Evolutionary conservation across 2,888 invertebrate genomes (phyloP).

Genomic region (Brassicogethes aeneus): DNA sequence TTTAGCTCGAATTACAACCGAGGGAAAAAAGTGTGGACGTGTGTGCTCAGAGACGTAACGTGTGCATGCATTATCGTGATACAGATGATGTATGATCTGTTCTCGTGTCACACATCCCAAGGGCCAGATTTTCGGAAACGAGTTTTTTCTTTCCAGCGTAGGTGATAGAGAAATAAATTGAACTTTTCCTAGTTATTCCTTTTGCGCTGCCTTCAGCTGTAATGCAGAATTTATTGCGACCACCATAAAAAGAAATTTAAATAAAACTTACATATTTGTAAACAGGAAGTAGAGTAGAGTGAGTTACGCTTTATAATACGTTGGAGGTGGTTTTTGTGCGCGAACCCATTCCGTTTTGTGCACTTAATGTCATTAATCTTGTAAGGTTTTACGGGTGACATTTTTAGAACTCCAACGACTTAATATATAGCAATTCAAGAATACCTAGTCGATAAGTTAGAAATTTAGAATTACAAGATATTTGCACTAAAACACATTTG

Average conservation of each 20-base stretch:
- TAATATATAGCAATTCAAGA: too few relatives aligned
- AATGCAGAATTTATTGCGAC: slow-evolving; percentile 5
- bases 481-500: too few relatives aligned
- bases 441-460: too few relatives aligned
- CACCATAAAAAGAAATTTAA: slow-evolving; percentile 3
- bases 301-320: neutral
- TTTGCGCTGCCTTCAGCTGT: slow-evolving; percentile 2
- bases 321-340: too few relatives aligned
- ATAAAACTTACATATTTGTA: neutral
- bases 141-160: slow-evolving; percentile 25
- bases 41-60: slow-evolving; percentile 11
- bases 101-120: slow-evolving; percentile 24
- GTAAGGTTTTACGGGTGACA: too few relatives aligned
- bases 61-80: slow-evolving; percentile 30
- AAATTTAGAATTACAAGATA: too few relatives aligned
- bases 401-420: too few relatives aligned
- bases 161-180: slow-evolving; percentile 24
- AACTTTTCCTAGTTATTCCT: slow-evolving; percentile 14
- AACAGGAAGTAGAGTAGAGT: neutral
- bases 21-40: neutral
- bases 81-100: slow-evolving; percentile 28
- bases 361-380: too few relatives aligned
- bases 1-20: slow-evolving; percentile 1
- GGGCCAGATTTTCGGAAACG: slow-evolving; percentile 31
- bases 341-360: too few relatives aligned